Evolutionary conservation across 2,888 invertebrate species (phyloP), one percentile per base, ranked within the genome.

Genomic region (Acholoe squamosa): DNA sequence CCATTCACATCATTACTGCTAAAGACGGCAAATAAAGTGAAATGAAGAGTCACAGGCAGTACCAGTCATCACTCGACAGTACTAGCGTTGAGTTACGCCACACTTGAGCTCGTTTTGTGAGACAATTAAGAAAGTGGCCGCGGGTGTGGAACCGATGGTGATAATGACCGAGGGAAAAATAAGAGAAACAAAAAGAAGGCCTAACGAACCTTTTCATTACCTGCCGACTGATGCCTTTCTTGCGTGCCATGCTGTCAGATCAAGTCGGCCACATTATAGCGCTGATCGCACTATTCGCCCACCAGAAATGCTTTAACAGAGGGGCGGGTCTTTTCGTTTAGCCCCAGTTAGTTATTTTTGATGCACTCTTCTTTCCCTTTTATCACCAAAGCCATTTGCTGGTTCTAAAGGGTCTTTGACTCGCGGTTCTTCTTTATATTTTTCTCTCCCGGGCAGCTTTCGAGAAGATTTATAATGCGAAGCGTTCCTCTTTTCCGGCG

Each of bases 151-250:
- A n/a, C 16, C 43, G 43, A 19, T 51, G 84, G 84, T 84, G 84
- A 43, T 84, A 71, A 71, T 71, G 43, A 84, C 84, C n/a, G 84
- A 34, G 5, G 19, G 33, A 84, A 84, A 84, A 84, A 34, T 7
- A 28, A 33, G 43, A 33, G 33, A 84, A 34, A n/a, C 43, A 84
- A 84, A 51, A 51, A 84, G 84, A 31, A 7, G 43, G 43, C 33
- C 84, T 84, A 84, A 84, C 51, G 84, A 84, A 84, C 84, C 84
- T 51, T 84, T 84, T 84, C 34, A 84, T 84, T 84, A 84, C 51
- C 43, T 51, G 43, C 19, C 84, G 84, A 84, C 84, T n/a, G 84
- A 84, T 84, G 84, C 43, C 43, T 34, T 84, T 84, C 51, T 84
- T 51, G 84, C 84, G 84, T 84, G 84, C 84, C 22, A 34, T 10